These are phyloP conservation scores for Cephus pulcher DNA, from an alignment of 2,888 invertebrate genomes.

Conservation along the genomic window DNA sequence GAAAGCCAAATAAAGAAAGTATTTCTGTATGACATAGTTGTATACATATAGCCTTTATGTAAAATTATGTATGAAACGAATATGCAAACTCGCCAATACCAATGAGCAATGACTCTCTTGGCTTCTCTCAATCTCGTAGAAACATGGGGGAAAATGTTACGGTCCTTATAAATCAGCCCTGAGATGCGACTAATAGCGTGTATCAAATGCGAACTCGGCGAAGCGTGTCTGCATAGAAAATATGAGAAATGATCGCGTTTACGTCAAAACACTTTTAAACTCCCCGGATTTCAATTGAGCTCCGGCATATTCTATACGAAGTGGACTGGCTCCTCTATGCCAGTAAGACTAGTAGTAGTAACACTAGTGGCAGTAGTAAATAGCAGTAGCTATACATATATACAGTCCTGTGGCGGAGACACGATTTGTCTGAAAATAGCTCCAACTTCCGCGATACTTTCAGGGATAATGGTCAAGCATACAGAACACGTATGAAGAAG, in stretches of 20 bases:
- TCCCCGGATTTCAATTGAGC: conserved; percentile 49
- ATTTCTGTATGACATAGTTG: no score
- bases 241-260: conserved; percentile 59
- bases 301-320: conserved; percentile 44
- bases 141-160: conserved; percentile 30
- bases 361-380: not conserved
- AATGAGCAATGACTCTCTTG: not conserved
- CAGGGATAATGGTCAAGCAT: conserved; percentile 6
- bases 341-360: not conserved
- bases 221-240: conserved; percentile 54
- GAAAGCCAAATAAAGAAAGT: not conserved
- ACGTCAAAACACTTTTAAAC: conserved; percentile 63
- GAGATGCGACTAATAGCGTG: conserved; percentile 56
- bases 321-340: not conserved
- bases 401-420: conserved; percentile 6
- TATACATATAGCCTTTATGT: not conserved
- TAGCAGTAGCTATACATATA: not conserved
- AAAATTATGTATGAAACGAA: not conserved
- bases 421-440: conserved; percentile 52
- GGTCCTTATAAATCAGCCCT: conserved; percentile 49
- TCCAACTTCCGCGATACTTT: conserved; percentile 44
- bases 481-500: conserved; percentile 23
- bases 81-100: not conserved
- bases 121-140: not conserved
- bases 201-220: conserved; percentile 57